Base-by-base conservation (phyloP, 2,797 vertebrate species). In the Sciaenops ocellatus region DNA sequence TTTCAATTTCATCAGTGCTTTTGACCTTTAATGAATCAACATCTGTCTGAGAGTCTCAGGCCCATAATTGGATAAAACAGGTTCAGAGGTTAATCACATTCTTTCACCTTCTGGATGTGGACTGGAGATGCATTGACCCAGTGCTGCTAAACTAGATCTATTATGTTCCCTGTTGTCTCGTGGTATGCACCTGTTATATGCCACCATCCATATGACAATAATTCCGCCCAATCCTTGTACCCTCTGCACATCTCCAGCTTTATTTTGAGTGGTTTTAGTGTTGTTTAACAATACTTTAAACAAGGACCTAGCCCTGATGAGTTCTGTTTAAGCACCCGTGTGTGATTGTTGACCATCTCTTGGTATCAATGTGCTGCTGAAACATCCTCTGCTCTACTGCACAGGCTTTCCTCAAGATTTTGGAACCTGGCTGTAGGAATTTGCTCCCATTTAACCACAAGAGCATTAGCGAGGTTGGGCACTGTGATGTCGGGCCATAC, bases 81-180 rank as follows among this genome's bases (percentile, higher is more conserved):
- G 65, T 81, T 80, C 67, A 47, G 62, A 67, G 65, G 76, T 78
- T 80, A 60, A 77, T 80, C 66, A 71, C 77, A 55, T 67, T 64
- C 65, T 56, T 28, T 55, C 65, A 65, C 57, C 44, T 10, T 69
- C 54, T 84, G 57, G 67, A 69, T 78, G 76, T 63, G 51, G 62
- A 38, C 51, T 75, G 44, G n/a, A 73, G 59, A 64, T 83, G 64
- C 75, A 55, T 78, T 88, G 84, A 88, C 72, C 84, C 67, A 67
- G 0, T n/a, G 57, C 72, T 69, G 83, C 56, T 80, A 74, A 87
- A 90, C 86, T 79, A 69, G 79, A 84, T 73, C 51, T 59, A 30
- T 68, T 62, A 72, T 67, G 52, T 62, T 85, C 68, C 61, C 69
- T 80, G 34, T 63, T 59, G 52, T 83, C 65, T 59, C 6, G 20